phyloP scores from a whole-genome alignment of 2,888 invertebrate species.

The Noctua fimbriata region DNA sequence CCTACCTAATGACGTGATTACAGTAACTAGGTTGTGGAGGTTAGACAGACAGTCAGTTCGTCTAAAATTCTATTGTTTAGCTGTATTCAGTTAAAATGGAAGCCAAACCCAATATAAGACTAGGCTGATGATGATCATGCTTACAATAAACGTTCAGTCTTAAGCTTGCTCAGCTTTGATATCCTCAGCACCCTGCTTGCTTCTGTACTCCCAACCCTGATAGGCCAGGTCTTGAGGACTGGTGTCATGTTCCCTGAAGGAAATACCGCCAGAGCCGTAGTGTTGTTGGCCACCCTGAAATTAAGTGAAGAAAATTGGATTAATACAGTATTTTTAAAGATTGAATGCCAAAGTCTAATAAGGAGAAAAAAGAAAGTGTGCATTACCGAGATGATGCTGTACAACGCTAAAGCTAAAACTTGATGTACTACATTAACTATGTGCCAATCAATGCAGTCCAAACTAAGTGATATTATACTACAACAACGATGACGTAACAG shows the following conservation, averaged over 20 bases:
- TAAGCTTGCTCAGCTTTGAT: constrained; percentile 84
- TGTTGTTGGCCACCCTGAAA: constrained; percentile 82
- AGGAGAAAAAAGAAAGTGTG: background rate
- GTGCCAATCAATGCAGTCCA: background rate
- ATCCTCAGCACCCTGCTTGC: constrained; percentile 87
- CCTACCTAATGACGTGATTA: background rate
- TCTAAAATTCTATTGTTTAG: background rate
- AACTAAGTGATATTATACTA: no score
- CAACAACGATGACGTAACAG: background rate
- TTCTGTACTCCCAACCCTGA: constrained; percentile 93
- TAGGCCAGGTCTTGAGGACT: constrained; percentile 93
- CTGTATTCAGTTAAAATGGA: background rate
- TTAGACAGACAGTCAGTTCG: no score
- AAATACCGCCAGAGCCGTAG: constrained; percentile 89
- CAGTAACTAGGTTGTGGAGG: background rate
- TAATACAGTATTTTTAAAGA: background rate
- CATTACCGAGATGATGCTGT: background rate
- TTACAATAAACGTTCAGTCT: constrained; percentile 59
- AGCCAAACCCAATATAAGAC: background rate
- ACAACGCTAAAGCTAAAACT: no score
- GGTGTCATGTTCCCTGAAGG: constrained; percentile 91
- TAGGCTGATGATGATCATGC: background rate
- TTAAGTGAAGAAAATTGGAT: background rate
- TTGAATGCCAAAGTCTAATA: background rate
- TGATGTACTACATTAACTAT: background rate